These are phyloP conservation scores for Lipophrys pholis DNA, from an alignment of 2,113 vertebrate genomes.

Conservation along the genomic window DNA sequence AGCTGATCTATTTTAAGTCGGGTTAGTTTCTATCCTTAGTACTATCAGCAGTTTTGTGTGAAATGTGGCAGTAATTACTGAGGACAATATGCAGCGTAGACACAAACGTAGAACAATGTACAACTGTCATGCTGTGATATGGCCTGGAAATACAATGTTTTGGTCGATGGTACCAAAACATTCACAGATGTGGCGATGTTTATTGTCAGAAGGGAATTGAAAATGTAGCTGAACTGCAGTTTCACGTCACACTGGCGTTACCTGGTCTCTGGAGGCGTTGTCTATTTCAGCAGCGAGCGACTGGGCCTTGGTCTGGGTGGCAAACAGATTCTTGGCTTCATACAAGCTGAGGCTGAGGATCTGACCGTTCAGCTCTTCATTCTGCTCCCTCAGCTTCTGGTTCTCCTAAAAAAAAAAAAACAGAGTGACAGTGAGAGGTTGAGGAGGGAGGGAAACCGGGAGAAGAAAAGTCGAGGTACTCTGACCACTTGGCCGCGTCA, in stretches of 20 bases:
- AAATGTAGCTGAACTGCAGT: not conserved
- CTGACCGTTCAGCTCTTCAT: constrained; percentile 96
- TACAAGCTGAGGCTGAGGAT: constrained; percentile 96
- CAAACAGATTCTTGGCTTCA: constrained; percentile 96
- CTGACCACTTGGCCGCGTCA: not conserved
- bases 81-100: constrained; percentile 15
- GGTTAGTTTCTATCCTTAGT: not conserved
- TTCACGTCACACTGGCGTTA: constrained; percentile 57
- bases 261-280: constrained; percentile 95
- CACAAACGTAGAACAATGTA: constrained; percentile 4
- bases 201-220: not conserved
- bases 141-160: constrained; percentile 14
- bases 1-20: not conserved
- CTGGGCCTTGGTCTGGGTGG: constrained; percentile 97
- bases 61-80: not conserved
- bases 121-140: constrained; percentile 2
- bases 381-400: constrained; percentile 95
- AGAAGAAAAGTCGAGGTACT: not conserved
- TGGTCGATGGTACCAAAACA: not conserved
- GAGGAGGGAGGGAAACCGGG: constrained; percentile 8
- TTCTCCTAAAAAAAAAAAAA: constrained; percentile 86
- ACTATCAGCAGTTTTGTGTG: not conserved
- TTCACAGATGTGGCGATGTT: not conserved
- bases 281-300: constrained; percentile 97
- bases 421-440: constrained; percentile 1